Percentiles rank a stretch among this genome's conserved stretches.
phyloP scores from a whole-genome alignment of 2,797 vertebrate species.

The Ctenopoma kingsleyae region DNA sequence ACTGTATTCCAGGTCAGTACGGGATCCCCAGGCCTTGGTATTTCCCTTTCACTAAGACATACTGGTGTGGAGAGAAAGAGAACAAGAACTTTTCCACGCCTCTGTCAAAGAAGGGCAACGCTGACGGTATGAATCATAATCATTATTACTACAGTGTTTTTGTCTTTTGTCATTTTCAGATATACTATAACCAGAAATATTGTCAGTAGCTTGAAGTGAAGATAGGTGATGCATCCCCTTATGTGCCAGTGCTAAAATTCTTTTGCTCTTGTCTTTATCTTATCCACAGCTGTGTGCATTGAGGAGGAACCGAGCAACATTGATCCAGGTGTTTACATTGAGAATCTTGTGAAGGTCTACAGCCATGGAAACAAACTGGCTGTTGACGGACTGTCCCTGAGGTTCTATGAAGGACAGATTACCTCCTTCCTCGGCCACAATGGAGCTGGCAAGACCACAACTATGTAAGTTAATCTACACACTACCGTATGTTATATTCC shows the following conservation, averaged over 20 bases:
- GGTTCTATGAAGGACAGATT: conserved; percentile 97
- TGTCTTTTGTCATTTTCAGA: background rate
- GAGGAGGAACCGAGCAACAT: conserved; percentile 95
- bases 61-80: conserved; percentile 94
- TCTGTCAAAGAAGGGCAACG: conserved; percentile 84
- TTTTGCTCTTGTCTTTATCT: background rate
- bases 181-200: background rate
- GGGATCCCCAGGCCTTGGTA: conserved; percentile 97
- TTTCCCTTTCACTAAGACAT: conserved; percentile 94
- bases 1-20: conserved; percentile 88
- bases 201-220: background rate
- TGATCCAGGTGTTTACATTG: conserved; percentile 94
- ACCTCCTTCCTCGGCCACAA: conserved; percentile 98
- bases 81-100: conserved; percentile 77
- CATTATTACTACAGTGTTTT: background rate
- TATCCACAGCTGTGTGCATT: conserved; percentile 86
- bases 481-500: background rate
- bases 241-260: background rate
- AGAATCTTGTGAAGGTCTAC: conserved; percentile 97
- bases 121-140: conserved; percentile 85
- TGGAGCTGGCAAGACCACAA: conserved; percentile 98
- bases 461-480: conserved; percentile 89
- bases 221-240: background rate
- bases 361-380: conserved; percentile 96
- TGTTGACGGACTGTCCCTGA: conserved; percentile 93